A percentile compares a stretch with the other conserved stretches of the same genome.
phyloP scores from a whole-genome alignment of 92 coral and sea anemone genomes.

The Palythoa grandis region DNA sequence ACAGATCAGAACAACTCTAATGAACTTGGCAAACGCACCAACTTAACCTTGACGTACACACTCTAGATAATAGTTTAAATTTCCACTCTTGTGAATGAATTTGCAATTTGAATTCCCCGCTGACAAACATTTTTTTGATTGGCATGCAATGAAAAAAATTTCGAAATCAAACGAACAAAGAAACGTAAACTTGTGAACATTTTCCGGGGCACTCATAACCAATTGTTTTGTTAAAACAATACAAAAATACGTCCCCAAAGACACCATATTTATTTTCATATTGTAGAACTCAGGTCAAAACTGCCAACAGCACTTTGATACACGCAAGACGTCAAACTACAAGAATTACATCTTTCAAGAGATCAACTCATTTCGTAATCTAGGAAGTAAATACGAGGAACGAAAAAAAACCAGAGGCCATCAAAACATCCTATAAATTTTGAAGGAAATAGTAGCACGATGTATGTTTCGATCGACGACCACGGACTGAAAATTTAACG shows the following conservation, averaged over 20 bases:
- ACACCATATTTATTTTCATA: background rate
- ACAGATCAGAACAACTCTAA: background rate
- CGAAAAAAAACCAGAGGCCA: background rate
- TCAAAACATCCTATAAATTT: background rate
- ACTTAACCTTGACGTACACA: background rate
- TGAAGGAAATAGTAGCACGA: background rate
- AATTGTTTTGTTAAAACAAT: conserved; percentile 22
- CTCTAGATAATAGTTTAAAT: background rate
- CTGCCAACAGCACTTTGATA: too few relatives aligned
- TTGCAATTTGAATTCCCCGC: conserved; percentile 43
- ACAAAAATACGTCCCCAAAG: conserved; percentile 22
- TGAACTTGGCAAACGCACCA: conserved; percentile 24
- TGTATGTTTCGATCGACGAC: background rate
- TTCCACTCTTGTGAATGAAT: conserved; percentile 8
- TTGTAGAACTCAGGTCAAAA: background rate
- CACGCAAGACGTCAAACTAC: background rate
- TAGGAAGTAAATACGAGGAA: background rate
- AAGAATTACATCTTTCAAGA: background rate
- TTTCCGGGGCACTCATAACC: conserved; percentile 10
- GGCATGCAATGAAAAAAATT: conserved; percentile 37
- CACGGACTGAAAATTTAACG: background rate
- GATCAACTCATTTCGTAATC: background rate
- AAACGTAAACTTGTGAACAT: conserved; percentile 24
- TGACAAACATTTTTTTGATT: conserved; percentile 34
- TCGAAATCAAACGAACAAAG: conserved; percentile 13